Percentiles rank a stretch among this genome's conserved stretches.
phyloP scores from a whole-genome alignment of 1,140 invertebrate species.

The Myzus persicae region DNA sequence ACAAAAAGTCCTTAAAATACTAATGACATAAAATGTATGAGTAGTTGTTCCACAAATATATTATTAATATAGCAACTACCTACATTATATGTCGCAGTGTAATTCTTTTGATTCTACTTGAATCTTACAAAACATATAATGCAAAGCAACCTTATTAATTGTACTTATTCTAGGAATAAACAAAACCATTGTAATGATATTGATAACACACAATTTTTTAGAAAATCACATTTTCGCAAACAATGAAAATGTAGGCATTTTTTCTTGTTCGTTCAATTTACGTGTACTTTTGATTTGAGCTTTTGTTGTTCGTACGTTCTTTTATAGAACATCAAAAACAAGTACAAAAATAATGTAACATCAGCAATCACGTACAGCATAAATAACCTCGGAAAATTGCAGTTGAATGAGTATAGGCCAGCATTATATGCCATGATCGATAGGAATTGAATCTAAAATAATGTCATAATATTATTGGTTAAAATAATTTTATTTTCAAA shows the following conservation, averaged over 20 bases:
- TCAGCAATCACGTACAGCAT: conserved; percentile 25
- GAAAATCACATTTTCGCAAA: not conserved
- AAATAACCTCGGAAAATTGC: conserved; percentile 35
- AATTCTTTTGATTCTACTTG: not conserved
- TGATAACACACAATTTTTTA: not conserved
- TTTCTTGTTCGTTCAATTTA: not conserved
- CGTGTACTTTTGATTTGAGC: not conserved
- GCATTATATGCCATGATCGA: not conserved
- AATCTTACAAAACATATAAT: not conserved
- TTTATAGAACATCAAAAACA: conserved; percentile 36
- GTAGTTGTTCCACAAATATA: not conserved
- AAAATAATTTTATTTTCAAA: not conserved
- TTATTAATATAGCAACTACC: not conserved
- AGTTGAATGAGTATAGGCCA: not conserved
- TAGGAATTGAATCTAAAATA: conserved; percentile 48
- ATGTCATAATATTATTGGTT: not conserved
- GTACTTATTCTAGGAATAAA: not conserved
- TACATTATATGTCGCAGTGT: not conserved
- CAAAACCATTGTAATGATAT: not conserved
- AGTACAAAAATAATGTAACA: conserved; percentile 29
- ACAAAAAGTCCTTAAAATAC: not conserved
- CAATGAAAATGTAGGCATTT: not conserved
- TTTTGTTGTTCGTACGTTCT: conserved; percentile 32
- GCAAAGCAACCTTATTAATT: not conserved
- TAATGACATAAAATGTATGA: not conserved